Conservation (phyloP, 2,113 vertebrate genomes). For the Columba livia region DNA sequence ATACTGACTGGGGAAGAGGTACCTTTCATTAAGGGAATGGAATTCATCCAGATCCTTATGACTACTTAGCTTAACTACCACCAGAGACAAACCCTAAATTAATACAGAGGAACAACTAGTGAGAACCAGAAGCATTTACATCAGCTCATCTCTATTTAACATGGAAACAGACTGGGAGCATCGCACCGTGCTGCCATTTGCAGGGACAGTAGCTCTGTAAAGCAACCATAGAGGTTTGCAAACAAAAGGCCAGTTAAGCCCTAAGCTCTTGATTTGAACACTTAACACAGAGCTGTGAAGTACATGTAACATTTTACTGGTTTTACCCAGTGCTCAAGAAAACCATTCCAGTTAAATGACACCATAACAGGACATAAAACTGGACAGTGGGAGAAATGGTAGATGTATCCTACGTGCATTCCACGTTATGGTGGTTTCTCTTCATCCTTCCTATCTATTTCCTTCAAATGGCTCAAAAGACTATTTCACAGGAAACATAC, state of each 20-base stretch:
- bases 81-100: neutral
- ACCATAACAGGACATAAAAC: neutral
- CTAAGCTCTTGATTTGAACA: neutral
- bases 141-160: neutral
- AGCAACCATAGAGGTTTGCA: neutral
- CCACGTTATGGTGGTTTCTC: neutral
- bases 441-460: neutral
- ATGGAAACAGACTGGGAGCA: neutral
- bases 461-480: neutral
- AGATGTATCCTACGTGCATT: neutral
- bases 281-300: neutral
- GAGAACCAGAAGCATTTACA: neutral
- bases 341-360: neutral
- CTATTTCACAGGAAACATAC: neutral
- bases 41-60: neutral
- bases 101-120: neutral
- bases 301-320: neutral
- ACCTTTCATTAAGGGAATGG: neutral
- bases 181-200: neutral
- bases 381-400: neutral
- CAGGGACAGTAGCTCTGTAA: neutral
- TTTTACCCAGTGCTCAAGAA: neutral
- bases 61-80: neutral
- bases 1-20: neutral
- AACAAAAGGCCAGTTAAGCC: neutral